Evolutionary conservation across 2,888 invertebrate species (phyloP).

Genomic region (Diadromus collaris): DNA sequence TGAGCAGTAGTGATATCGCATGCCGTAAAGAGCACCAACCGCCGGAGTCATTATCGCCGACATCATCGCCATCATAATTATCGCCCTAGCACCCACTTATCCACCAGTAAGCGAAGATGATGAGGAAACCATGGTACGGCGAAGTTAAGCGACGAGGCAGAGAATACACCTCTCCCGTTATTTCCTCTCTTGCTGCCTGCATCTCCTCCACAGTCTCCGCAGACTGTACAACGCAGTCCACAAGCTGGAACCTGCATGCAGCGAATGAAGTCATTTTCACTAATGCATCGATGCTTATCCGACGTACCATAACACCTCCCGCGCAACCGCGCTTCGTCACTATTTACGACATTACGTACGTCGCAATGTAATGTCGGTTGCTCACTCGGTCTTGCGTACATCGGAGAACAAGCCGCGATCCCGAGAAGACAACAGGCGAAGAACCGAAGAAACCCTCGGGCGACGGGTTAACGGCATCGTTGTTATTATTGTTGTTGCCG

Average conservation of each 20-base stretch:
- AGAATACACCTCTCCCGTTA: conserved; percentile 35
- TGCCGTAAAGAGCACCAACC: conserved; percentile 16
- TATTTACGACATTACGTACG: conserved; percentile 70
- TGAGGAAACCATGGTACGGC: conserved; percentile 62
- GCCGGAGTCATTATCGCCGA: conserved; percentile 64
- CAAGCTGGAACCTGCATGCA: conserved; percentile 54
- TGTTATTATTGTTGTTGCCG: conserved; percentile 60
- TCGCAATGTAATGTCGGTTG: conserved; percentile 48
- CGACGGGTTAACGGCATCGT: conserved; percentile 62
- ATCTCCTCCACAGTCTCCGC: conserved; percentile 49
- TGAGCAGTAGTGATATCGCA: conserved; percentile 25
- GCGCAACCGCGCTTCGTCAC: conserved; percentile 63
- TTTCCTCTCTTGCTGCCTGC: conserved; percentile 31
- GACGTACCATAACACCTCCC: conserved; percentile 65
- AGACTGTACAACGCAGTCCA: not conserved
- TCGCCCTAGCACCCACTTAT: conserved; percentile 67
- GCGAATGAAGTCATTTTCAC: conserved; percentile 76
- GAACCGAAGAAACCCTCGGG: conserved; percentile 34
- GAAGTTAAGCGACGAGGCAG: conserved; percentile 44
- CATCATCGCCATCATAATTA: conserved; percentile 68
- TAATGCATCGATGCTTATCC: conserved; percentile 76
- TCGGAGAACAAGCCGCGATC: conserved; percentile 7
- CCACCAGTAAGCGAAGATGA: conserved; percentile 54
- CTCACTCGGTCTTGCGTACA: conserved; percentile 9
- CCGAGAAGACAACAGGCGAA: conserved; percentile 15